These are phyloP conservation scores for Adoxophyes honmai DNA, from an alignment of 1,140 invertebrate species.

Conservation along the genomic window DNA sequence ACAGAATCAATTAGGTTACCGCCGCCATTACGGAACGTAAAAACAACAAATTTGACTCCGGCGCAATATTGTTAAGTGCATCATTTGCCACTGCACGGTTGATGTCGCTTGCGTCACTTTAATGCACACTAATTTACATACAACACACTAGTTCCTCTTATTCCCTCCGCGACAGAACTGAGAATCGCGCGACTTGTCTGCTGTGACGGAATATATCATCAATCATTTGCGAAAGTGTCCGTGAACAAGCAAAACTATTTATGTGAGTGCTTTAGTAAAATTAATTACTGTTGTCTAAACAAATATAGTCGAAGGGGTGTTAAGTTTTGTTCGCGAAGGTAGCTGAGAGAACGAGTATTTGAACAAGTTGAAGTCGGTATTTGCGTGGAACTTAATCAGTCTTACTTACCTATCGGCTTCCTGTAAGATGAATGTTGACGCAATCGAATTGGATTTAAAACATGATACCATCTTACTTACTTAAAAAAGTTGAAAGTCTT, in stretches of 20 bases:
- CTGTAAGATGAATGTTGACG: too few species aligned
- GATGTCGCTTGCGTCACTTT: slow-evolving; percentile 24
- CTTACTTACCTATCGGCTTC: too few species aligned
- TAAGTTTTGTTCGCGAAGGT: not conserved
- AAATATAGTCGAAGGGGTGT: slow-evolving; percentile 17
- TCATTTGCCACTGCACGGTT: slow-evolving; percentile 30
- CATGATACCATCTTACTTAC: too few species aligned
- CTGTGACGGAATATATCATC: slow-evolving; percentile 22
- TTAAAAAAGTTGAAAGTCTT: too few species aligned
- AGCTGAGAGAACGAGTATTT: too few species aligned
- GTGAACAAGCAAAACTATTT: slow-evolving; percentile 27
- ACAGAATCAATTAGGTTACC: slow-evolving; percentile 24
- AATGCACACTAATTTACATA: slow-evolving; percentile 7
- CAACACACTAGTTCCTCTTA: not conserved
- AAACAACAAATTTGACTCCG: slow-evolving; percentile 27
- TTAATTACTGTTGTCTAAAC: slow-evolving; percentile 30
- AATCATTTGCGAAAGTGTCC: slow-evolving; percentile 33
- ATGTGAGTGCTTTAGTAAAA: slow-evolving; percentile 19
- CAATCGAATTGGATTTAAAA: too few species aligned
- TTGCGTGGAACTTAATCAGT: too few species aligned
- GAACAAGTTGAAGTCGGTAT: too few species aligned
- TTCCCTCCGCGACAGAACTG: not conserved
- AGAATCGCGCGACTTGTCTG: not conserved
- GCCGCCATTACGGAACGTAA: slow-evolving; percentile 14
- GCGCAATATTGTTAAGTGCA: slow-evolving; percentile 37